Base-by-base conservation (phyloP, 2,888 invertebrate genomes). In the Rhamphomyia laevipes region DNA sequence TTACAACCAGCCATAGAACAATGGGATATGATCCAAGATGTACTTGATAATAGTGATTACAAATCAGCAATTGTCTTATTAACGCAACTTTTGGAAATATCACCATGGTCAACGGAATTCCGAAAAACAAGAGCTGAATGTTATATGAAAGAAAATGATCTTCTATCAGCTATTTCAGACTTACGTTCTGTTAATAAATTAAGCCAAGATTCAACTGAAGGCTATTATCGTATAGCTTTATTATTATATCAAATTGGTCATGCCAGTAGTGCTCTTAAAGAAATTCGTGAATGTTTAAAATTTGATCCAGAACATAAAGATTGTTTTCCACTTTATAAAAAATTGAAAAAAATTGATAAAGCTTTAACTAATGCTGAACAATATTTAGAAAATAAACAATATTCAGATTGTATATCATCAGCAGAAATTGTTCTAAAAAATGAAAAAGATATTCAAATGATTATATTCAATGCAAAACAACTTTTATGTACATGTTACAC, bases 281-380 rank as follows among this genome's bases (percentile, higher is more conserved):
- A 96, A 71, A 85, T 99, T 55, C 82, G 99, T 17, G 96, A 99
- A 68, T 99, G 99, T 68, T 76, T 99, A 16, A 94, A 90, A 66
- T 74, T 96, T 40, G 97, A 99, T 70, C 96, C 96, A 0, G 99
- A 99, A 61, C 95, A 99, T 73, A 92, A 93, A 72, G 78, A 85
- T 60, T 99, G 97, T 70, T 94, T 94, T 71, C 83, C 88, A 17
- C 85, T 94, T 63, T 99, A 99, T 74, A 99, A 97, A 69, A 90
- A 88, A 66, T 75, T 97, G 31, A 94, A 94, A 67, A 94, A 95
- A 66, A 77, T 99, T 13, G 90, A 88, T 56, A 93, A 92, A 65
- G 73, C 82, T 50, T 66, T 91, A 49, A 66, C 72, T 21, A 78
- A 82, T 21, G 82, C 85, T 11, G 82, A 85, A 60, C 66, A 71